Base-by-base conservation (phyloP, 2,113 vertebrate species). In the Antechinus stuartii region DNA sequence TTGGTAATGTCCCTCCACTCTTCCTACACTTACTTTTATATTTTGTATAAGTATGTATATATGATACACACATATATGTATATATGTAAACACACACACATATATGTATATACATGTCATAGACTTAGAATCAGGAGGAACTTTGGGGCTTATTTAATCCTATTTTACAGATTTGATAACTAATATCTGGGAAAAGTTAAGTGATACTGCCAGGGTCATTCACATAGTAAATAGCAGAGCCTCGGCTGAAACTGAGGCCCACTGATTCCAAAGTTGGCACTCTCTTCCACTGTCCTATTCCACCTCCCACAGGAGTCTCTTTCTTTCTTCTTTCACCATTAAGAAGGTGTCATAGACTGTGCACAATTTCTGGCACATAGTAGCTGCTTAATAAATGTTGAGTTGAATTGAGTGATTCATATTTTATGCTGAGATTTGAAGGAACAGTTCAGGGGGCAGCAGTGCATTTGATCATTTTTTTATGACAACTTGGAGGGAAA, bases 401-500 rank as follows among this genome's bases (percentile, higher is more conserved):
- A 84, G n/a, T 84, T 42, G 68, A 84, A 42, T 8, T 84, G 68
- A 84, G 9, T 84, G 68, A 7, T 23, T 42, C n/a, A 8, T 42
- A 42, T 76, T 42, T 76, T 76, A 6, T 76, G n/a, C 19, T 42
- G 19, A 56, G 25, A 57, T 94, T 93, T 91, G n/a, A 53, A 93
- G 54, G 42, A 84, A 50, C 90, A 12, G 42, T 46, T 52, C 49
- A 93, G 49, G 91, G 35, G 35, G 1, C 2, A 46, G 50, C 14
- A 84, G 14, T 46, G 46, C 8, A 50, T 54, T 91, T 91, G 3
- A 42, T 61, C 22, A 35, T 96, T 94, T 96, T 89, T 89, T 94
- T 90, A 23, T 42, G 6, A 68, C 93, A 55, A 25, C 89, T 92
- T 89, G 19, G 1, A 61, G 35, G 25, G 3, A n/a, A 53, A 56